Evolutionary conservation across 2,113 vertebrate species (phyloP), one percentile per base, ranked within the genome.

Genomic region (Paedocypris sp.): DNA sequence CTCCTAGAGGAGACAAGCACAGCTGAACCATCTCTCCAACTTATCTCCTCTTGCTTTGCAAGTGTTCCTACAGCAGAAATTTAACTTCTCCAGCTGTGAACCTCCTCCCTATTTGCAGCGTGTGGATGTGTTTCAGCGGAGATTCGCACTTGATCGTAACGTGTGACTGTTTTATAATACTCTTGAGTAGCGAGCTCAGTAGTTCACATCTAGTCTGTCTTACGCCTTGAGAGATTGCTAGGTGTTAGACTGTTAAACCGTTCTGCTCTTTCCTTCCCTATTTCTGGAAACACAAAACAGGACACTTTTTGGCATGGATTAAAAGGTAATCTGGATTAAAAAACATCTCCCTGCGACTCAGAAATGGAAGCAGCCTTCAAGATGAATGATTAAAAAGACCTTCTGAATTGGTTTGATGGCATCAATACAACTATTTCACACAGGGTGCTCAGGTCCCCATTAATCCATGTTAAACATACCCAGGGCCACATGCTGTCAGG

Each of bases 381-480:
- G n/a, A n/a, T n/a, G n/a, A n/a, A n/a, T n/a, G n/a, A n/a, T n/a
- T n/a, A n/a, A n/a, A 61, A 28, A 33, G 16, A 22, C 12, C 28
- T 32, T 41, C 41, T 9, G 7, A 53, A 16, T 29, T 13, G 11
- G 3, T 57, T n/a, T 42, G 16, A 12, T 20, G 26, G 29, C 23
- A 41, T 29, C 13, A 18, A 26, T 57, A 57, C 53, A 28, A 20
- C 22, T 4, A 9, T 7, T 10, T 23, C 11, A 10, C 6, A 23
- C 4, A 3, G 11, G 15, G 65, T 53, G 36, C 43, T 35, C n/a
- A 41, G 46, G 39, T 46, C n/a, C 13, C 32, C 56, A 68, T 70
- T 68, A 64, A 67, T 70, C 71, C 57, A 12, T 58, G 64, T 65
- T 67, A 70, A 67, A 57, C 64, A 62, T 35, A 13, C 36, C 16